phyloP scores from a whole-genome alignment of 2,113 vertebrate species.

The Antechinus stuartii region DNA sequence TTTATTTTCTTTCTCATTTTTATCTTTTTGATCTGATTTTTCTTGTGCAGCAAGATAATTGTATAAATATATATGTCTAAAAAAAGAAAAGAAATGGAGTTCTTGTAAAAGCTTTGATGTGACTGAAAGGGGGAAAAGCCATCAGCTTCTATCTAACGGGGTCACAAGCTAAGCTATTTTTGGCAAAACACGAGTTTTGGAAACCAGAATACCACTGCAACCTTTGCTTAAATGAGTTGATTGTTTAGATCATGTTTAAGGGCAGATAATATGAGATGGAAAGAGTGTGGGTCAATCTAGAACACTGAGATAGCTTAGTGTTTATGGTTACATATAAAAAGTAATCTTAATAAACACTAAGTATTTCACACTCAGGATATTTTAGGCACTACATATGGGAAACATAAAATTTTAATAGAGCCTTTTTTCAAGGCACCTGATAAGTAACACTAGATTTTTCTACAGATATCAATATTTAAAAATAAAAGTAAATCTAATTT shows the following conservation, averaged over 20 bases:
- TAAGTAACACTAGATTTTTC: constrained; percentile 58
- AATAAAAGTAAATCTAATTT: constrained; percentile 74
- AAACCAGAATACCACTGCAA: constrained; percentile 42
- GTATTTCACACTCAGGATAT: not conserved
- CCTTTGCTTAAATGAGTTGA: constrained; percentile 45
- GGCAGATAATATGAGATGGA: not conserved
- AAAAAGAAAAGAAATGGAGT: constrained; percentile 17
- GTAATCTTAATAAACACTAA: constrained; percentile 62
- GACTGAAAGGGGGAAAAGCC: not conserved
- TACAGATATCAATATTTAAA: constrained; percentile 72
- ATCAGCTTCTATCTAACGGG: constrained; percentile 58
- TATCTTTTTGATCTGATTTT: too few relatives aligned
- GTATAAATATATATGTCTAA: too few relatives aligned
- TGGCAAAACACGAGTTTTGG: constrained; percentile 29
- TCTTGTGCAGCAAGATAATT: too few relatives aligned
- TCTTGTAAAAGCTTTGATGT: not conserved
- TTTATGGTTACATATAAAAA: constrained; percentile 56
- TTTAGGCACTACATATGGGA: not conserved
- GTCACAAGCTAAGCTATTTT: constrained; percentile 42
- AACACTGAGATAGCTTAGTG: constrained; percentile 9
- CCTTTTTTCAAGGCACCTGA: constrained; percentile 46
- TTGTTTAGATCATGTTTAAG: not conserved
- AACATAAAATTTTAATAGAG: constrained; percentile 46
- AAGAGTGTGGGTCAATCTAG: not conserved
- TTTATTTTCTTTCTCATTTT: too few relatives aligned